Conservation (phyloP, 1,140 invertebrate genomes). For the Antheraea pernyi region DNA sequence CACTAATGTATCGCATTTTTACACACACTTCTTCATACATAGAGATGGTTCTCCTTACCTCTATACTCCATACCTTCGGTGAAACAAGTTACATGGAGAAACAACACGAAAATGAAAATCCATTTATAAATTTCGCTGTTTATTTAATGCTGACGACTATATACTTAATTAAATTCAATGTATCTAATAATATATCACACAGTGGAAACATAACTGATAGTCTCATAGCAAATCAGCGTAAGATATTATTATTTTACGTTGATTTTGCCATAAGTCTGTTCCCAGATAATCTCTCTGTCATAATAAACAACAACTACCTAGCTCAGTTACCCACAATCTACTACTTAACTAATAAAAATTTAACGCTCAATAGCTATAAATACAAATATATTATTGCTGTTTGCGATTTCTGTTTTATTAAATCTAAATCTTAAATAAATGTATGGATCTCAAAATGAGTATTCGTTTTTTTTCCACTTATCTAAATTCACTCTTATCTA, state of each 20-base stretch:
- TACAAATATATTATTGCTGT: slow-evolving; percentile 79
- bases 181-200: slow-evolving; percentile 70
- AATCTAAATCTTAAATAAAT: slow-evolving; percentile 65
- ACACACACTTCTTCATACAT: no score
- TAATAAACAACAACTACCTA: slow-evolving; percentile 71
- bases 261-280: slow-evolving; percentile 27
- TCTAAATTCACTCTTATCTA: slow-evolving; percentile 58
- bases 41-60: no score
- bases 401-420: slow-evolving; percentile 46
- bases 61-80: no score
- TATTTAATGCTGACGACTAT: slow-evolving; percentile 76
- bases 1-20: no score
- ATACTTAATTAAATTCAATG: slow-evolving; percentile 65
- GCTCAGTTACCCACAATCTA: slow-evolving; percentile 35
- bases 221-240: slow-evolving; percentile 18
- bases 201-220: slow-evolving; percentile 58
- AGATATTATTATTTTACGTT: slow-evolving; percentile 11
- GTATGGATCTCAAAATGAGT: slow-evolving; percentile 75
- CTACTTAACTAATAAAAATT: slow-evolving; percentile 73
- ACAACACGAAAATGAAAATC: slow-evolving; percentile 32
- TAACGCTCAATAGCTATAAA: slow-evolving; percentile 77
- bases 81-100: neutral
- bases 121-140: slow-evolving; percentile 59
- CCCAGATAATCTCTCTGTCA: slow-evolving; percentile 59
- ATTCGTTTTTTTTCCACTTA: slow-evolving; percentile 62